Base-by-base conservation (phyloP, 2,113 vertebrate species). In the Murina feae region DNA sequence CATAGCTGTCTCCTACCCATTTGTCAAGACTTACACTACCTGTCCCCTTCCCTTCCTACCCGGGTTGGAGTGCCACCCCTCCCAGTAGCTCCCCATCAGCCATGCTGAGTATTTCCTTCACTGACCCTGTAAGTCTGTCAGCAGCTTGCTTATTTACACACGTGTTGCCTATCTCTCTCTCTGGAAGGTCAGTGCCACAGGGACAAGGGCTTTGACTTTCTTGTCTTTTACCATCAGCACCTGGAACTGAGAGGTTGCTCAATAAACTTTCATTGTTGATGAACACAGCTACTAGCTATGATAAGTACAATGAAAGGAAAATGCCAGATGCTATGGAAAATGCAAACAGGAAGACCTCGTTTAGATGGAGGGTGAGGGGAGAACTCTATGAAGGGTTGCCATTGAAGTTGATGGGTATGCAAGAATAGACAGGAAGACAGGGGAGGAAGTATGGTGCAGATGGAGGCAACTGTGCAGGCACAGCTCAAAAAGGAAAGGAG, bases 381-480 rank as follows among this genome's bases (percentile, higher is more conserved):
- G 39, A 42, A 6, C 11, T 75, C n/a, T 25, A 47, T 1, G 6
- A 80, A 75, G 83, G 37, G 23, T 5, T 35, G 58, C 13, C n/a
- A 3, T 65, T 44, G 47, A 9, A 3, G 6, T 14, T n/a, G 20
- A 60, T 72, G 4, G 10, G 8, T 28, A 18, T 21, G 6, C 21
- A 44, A 30, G 32, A 60, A 32, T 17, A 14, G 49, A 16, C 5
- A 71, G 42, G 44, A 47, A 6, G 53, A 35, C 2, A 60, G 6
- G 11, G 4, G 18, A 37, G 9, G 53, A 53, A 66, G n/a, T 9
- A 17, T 0, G 2, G 14, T 58, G 9, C 2, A 13, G 58, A 44
- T 0, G 3, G 25, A 35, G n/a, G 28, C 42, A 11, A 6, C 12
- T 13, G 18, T 13, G 6, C 6, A 1, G 7, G 9, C 17, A 32